These are phyloP conservation scores for Rhamnusium bicolor DNA, from an alignment of 2,888 invertebrate genomes.

Conservation along the genomic window DNA sequence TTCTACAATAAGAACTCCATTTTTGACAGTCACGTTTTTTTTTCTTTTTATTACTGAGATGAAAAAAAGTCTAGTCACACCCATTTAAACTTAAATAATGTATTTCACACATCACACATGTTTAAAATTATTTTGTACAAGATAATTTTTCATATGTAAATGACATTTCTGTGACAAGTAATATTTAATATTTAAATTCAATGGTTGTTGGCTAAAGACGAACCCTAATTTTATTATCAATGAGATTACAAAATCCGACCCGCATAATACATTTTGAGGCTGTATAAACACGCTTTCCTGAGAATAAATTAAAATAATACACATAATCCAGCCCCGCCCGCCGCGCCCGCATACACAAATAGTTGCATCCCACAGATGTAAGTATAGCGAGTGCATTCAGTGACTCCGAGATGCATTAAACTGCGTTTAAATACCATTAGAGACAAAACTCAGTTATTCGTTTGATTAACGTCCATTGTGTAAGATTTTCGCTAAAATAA, in stretches of 20 bases:
- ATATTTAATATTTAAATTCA: constrained; percentile 22
- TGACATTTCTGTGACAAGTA: not conserved
- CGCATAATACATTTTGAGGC: constrained; percentile 51
- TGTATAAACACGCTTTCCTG: constrained; percentile 44
- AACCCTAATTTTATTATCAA: constrained; percentile 29
- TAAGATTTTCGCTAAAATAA: too few relatives aligned
- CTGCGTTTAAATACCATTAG: not conserved
- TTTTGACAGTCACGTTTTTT: not conserved
- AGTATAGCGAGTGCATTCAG: constrained; percentile 12
- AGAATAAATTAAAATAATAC: constrained; percentile 53
- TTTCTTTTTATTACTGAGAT: not conserved
- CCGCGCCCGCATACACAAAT: constrained; percentile 24
- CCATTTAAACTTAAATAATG: not conserved
- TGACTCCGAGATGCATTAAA: not conserved
- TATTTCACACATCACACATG: not conserved
- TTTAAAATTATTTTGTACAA: not conserved
- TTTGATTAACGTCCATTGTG: too few relatives aligned
- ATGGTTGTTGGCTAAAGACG: constrained; percentile 14
- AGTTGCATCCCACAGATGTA: constrained; percentile 18
- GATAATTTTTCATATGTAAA: constrained; percentile 27
- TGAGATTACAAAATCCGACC: constrained; percentile 43
- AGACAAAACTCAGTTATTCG: not conserved
- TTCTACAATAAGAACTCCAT: not conserved
- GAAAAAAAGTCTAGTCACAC: not conserved
- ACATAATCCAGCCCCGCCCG: constrained; percentile 29